phyloP scores from a whole-genome alignment of 2,888 invertebrate species.

The Drosophila antonietae region DNA sequence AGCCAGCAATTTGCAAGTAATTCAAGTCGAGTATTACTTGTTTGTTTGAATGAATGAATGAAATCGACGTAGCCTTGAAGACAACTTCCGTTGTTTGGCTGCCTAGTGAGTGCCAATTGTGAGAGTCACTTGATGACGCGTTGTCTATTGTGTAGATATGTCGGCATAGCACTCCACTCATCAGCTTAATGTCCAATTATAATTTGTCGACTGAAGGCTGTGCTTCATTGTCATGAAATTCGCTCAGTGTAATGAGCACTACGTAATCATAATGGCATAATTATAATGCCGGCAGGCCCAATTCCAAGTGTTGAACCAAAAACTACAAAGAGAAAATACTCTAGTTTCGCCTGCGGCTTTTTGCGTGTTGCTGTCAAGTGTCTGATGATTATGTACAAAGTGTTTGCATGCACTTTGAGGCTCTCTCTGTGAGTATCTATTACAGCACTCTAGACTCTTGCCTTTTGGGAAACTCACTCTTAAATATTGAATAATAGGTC shows the following conservation, averaged over 20 bases:
- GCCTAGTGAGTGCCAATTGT: constrained; percentile 50
- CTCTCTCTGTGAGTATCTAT: constrained; percentile 16
- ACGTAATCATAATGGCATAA: constrained; percentile 63
- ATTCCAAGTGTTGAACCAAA: constrained; percentile 32
- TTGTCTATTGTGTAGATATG: constrained; percentile 41
- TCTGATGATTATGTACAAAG: constrained; percentile 41
- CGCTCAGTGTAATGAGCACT: constrained; percentile 34
- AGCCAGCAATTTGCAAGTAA: constrained; percentile 60
- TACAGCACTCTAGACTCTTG: constrained; percentile 9
- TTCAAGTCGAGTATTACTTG: constrained; percentile 36
- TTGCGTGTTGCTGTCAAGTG: constrained; percentile 61
- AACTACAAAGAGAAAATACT: constrained; percentile 41
- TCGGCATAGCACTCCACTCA: constrained; percentile 37
- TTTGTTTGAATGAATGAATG: constrained; percentile 63
- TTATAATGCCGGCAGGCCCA: constrained; percentile 48
- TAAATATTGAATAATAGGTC: background rate
- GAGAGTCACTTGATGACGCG: constrained; percentile 39
- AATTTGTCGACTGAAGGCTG: constrained; percentile 61
- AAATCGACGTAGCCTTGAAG: constrained; percentile 59
- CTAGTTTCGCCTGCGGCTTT: constrained; percentile 40
- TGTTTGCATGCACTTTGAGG: constrained; percentile 31
- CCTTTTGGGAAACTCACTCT: background rate
- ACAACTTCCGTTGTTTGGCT: constrained; percentile 63
- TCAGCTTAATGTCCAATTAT: constrained; percentile 70
- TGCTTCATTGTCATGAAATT: constrained; percentile 37